Conservation (phyloP, 2,888 invertebrate genomes). For the Nowickia ferox region DNA sequence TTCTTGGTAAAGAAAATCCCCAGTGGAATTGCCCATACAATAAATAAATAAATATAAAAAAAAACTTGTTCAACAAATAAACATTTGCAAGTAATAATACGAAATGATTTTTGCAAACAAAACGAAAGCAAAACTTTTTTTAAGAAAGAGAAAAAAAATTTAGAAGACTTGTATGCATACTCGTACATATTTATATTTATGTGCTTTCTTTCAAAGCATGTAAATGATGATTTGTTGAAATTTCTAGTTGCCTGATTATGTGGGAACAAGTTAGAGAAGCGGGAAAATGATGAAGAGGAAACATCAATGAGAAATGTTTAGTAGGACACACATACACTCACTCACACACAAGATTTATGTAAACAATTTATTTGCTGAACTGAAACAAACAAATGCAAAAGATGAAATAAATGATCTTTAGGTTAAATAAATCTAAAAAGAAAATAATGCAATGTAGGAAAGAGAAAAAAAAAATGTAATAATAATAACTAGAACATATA, state of each 20-base stretch:
- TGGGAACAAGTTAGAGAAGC: not conserved
- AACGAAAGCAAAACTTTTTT: conserved; percentile 7
- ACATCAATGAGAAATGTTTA: conserved; percentile 62
- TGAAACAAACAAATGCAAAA: conserved; percentile 59
- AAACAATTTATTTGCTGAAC: conserved; percentile 67
- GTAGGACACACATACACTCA: conserved; percentile 53
- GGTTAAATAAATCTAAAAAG: conserved; percentile 59
- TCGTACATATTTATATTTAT: not conserved
- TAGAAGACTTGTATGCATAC: not conserved
- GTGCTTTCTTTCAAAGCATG: conserved; percentile 4
- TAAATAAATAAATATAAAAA: conserved; percentile 3
- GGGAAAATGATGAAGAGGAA: conserved; percentile 23
- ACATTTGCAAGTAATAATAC: conserved; percentile 36
- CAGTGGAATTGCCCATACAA: conserved; percentile 38
- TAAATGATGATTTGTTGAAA: conserved; percentile 68
- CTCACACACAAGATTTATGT: conserved; percentile 56
- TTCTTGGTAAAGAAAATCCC: conserved; percentile 5
- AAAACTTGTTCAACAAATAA: conserved; percentile 39
- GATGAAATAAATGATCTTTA: conserved; percentile 66
- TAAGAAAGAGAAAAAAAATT: not conserved
- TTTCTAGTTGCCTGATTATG: conserved; percentile 69
- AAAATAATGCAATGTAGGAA: conserved; percentile 7
- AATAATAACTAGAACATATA: conserved; percentile 26
- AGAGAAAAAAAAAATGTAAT: not conserved
- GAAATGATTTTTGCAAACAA: conserved; percentile 57